These are phyloP conservation scores for Picathartes gymnocephalus DNA, from an alignment of 2,113 vertebrate species.

Conservation along the genomic window DNA sequence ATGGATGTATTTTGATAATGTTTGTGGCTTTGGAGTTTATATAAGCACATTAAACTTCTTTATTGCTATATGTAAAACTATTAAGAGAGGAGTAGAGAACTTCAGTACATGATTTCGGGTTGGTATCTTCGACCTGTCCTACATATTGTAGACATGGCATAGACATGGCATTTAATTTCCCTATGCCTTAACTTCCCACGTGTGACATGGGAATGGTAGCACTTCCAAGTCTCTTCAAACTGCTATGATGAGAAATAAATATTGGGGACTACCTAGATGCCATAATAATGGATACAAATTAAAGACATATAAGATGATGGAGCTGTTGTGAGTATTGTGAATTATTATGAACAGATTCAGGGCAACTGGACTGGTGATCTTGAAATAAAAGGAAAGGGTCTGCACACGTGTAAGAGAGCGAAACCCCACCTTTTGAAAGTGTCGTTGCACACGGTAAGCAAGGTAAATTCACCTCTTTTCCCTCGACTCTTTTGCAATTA, in stretches of 20 bases:
- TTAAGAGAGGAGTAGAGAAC: background rate
- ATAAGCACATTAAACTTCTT: background rate
- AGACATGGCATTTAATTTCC: background rate
- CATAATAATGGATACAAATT: background rate
- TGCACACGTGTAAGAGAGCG: fast-evolving
- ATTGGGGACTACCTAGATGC: fast-evolving
- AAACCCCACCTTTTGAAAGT: fast-evolving
- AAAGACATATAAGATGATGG: background rate
- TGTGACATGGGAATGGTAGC: background rate
- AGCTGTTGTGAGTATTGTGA: too few relatives aligned
- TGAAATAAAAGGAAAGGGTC: fast-evolving
- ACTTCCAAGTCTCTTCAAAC: too few relatives aligned
- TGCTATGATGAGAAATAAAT: fast-evolving
- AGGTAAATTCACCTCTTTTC: background rate
- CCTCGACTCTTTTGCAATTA: fast-evolving
- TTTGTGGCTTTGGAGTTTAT: background rate
- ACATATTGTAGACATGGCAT: too few relatives aligned
- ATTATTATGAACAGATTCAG: background rate
- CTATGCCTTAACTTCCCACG: background rate
- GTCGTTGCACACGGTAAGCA: fast-evolving
- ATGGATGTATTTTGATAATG: background rate
- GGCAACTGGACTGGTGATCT: fast-evolving
- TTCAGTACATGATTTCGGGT: background rate
- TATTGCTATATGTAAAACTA: background rate
- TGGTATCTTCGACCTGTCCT: background rate